Base-by-base conservation (phyloP, 1,140 invertebrate species). In the Caenorhabditis tropicalis region DNA sequence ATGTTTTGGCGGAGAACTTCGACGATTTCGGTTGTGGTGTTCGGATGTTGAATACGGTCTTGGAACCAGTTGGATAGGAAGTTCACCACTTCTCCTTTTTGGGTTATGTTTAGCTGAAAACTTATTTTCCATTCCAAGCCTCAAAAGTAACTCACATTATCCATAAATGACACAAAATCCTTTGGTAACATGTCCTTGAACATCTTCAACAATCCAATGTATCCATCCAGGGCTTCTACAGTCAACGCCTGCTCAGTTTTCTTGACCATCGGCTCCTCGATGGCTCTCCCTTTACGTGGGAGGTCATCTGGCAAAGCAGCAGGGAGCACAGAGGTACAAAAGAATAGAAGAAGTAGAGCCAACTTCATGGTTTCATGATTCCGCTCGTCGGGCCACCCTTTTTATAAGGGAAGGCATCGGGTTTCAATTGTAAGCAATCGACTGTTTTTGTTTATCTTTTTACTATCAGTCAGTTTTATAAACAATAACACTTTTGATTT, bases 21-120 rank as follows among this genome's bases (percentile, higher is more conserved):
- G 10, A 82, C 58, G 3, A 82, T 70, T 43, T 70, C 58, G 16
- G 29, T 19, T 2, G 36, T 82, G 48, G 36, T 70, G 24, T 70
- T 60, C 4, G 82, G 82, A 7, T 21, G 33, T 2, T 65, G 15
- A 24, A 82, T 70, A 19, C 51, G 56, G 19, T 74, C 82, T 29
- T 82, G 82, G 60, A 82, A 82, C 82, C 82, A 82, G 19, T 74
- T 51, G 15, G 82, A 48, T 0, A 82, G 24, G 58, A 82, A 82
- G 24, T 31, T 65, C 0, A 82, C 82, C 5, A 82, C 21, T 60
- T 82, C 56, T 31, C 56, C 51, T 46, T 82, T 82, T 33, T 70
- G 56, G 5, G 82, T 48, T 19, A 65, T 27, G 58, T 82, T 82
- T 15, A 82, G 43, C 43, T 48, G 51, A 51, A 81, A 49, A n/a